A percentile compares a stretch with the other conserved stretches of the same genome.
phyloP scores from a whole-genome alignment of 2,888 invertebrate species.

The Drosophila conformis region DNA sequence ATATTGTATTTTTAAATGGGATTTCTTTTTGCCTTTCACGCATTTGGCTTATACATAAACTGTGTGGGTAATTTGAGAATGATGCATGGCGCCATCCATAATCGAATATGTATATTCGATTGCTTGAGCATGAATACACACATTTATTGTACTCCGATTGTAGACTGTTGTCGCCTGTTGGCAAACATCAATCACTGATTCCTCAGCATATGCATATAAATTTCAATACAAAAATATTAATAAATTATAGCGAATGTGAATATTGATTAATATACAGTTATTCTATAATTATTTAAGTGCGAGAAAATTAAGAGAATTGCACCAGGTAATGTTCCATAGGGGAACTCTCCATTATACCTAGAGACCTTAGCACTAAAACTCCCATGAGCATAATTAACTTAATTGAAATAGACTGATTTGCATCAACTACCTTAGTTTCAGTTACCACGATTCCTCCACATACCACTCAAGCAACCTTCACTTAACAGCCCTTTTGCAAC shows the following conservation, averaged over 20 bases:
- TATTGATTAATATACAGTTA: background rate
- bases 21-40: conserved; percentile 22
- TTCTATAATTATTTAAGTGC: background rate
- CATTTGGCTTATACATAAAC: conserved; percentile 50
- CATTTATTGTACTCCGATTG: conserved; percentile 9
- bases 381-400: background rate
- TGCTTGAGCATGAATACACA: conserved; percentile 5
- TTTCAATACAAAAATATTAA: conserved; percentile 11
- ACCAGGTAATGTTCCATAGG: background rate
- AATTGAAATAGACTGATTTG: background rate
- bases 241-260: conserved; percentile 9
- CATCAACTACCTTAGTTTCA: background rate
- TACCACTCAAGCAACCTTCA: too few species aligned
- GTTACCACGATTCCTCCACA: too few species aligned
- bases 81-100: conserved; percentile 50
- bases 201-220: conserved; percentile 14
- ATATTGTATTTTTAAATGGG: conserved; percentile 50
- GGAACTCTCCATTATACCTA: background rate
- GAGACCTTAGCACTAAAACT: background rate
- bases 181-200: conserved; percentile 33
- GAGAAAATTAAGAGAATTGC: background rate
- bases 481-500: too few species aligned
- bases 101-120: conserved; percentile 45
- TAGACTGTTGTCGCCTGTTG: conserved; percentile 3
- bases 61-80: conserved; percentile 51